Evolutionary conservation across 2,888 invertebrate species (phyloP), one percentile per base, ranked within the genome.

Genomic region (Rambutsinella grinnellia): DNA sequence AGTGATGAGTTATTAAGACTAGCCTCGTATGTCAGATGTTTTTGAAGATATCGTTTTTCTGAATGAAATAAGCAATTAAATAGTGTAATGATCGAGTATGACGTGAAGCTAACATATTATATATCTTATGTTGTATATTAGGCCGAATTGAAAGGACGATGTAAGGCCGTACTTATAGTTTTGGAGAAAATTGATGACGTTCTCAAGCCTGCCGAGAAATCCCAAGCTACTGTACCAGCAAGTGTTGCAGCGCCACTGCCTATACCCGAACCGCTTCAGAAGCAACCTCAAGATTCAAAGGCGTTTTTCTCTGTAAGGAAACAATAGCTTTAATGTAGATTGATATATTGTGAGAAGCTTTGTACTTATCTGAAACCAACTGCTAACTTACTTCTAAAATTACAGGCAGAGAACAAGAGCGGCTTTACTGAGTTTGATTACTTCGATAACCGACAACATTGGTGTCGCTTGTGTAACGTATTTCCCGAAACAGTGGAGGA

Each of bases 361-460:
- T n/a, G n/a, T n/a, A n/a, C n/a, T n/a, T n/a, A n/a, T n/a, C n/a
- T n/a, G n/a, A n/a, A n/a, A n/a, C n/a, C n/a, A n/a, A n/a, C n/a
- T n/a, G n/a, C n/a, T n/a, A n/a, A n/a, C n/a, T n/a, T n/a, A n/a
- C n/a, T n/a, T 21, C 17, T 15, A 21, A 26, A 13, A 47, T 62
- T 44, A 3, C 60, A 75, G 74, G 56, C 17, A 47, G 2, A 2
- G 8, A 81, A 61, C 17, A 74, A 77, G 23, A 70, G 46, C n/a
- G 56, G 58, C 2, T 0, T 56, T 2, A 26, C 65, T 26, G 23
- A 36, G 19, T 68, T 75, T 51, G 83, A 83, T 3, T 84, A 80
- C 87, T 95, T 94, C 86, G 95, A 95, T 87, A 94, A 94, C 0
- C 94, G 94, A 88, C 92, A 94, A 90, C 94, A 95, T 86, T 95